Evolutionary conservation across 2,888 invertebrate species (phyloP), one percentile per base, ranked within the genome.

Genomic region (Lumbricus terrestris): DNA sequence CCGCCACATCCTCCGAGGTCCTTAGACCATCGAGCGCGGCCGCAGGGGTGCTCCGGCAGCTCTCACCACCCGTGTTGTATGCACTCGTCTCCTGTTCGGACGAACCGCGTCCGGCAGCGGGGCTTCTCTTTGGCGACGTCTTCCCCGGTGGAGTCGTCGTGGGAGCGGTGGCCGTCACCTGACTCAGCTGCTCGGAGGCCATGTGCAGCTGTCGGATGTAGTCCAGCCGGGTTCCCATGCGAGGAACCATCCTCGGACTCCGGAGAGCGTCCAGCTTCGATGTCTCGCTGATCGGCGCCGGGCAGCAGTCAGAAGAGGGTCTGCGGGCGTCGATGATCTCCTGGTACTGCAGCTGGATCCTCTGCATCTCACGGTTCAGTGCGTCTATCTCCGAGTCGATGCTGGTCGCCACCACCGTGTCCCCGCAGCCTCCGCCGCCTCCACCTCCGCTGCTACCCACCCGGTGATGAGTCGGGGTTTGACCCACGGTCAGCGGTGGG

Each of bases 41-140:
- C 20, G 85, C 85, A 29, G 91, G 92, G 6, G 94, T 96, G 93
- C 97, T 97, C 92, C 97, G 96, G 93, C 97, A 96, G n/a, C 97
- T 97, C 90, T 97, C 97, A 1, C 97, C 97, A 1, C 97, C 97
- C 3, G 97, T 97, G 93, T 97, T 97, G 94, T 97, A 97, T 89
- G 97, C 97, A 94, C 94, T 94, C 82, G 94, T 94, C 29, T 96
- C 96, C 35, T 38, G 40, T 13, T 90, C 90, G 5, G 88, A 88
- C 6, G 88, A 40, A 1, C 42, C 42, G 11, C 33, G 40, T 0
- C 37, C 38, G n/a, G 47, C 40, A 18, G n/a, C n/a, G n/a, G 38
- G 47, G 42, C 33, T 93, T 93, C 88, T 92, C 92, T 88, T 93
- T 93, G 20, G n/a, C 20, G n/a, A 54, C 15, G 34, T 90, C 82